A percentile compares a stretch with the other conserved stretches of the same genome.
Conservation (phyloP, 2,113 vertebrate species). For the Ia io region DNA sequence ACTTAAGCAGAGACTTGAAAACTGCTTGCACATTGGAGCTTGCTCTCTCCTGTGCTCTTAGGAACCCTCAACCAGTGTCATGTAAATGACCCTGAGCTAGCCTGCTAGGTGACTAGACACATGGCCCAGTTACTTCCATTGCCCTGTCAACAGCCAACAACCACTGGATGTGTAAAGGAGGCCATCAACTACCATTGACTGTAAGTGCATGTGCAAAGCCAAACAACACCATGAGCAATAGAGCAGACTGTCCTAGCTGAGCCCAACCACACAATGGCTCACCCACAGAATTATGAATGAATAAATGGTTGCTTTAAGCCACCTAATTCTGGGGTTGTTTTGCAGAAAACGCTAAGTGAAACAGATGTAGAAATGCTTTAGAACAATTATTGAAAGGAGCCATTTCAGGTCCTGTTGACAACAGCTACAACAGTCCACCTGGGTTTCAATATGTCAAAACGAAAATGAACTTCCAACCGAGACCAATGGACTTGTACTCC, state of each 20-base stretch:
- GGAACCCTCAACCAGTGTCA: neutral
- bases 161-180: neutral
- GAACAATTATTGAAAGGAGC: neutral
- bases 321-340: neutral
- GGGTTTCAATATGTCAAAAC: neutral
- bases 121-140: neutral
- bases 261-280: neutral
- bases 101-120: neutral
- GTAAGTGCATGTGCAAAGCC: neutral
- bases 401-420: neutral
- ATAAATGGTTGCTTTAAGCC: neutral
- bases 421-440: neutral
- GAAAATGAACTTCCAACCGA: conserved; percentile 32
- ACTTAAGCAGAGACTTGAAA: neutral
- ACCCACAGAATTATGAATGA: neutral
- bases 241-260: neutral
- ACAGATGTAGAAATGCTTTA: neutral
- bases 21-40: neutral
- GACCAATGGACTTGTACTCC: neutral
- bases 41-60: neutral
- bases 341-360: neutral
- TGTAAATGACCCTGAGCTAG: neutral
- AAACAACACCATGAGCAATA: neutral
- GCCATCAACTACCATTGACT: neutral
- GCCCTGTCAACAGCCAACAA: neutral